Evolutionary conservation across 1,140 invertebrate species (phyloP), one percentile per base, ranked within the genome.

Genomic region (Achatina immaculata): DNA sequence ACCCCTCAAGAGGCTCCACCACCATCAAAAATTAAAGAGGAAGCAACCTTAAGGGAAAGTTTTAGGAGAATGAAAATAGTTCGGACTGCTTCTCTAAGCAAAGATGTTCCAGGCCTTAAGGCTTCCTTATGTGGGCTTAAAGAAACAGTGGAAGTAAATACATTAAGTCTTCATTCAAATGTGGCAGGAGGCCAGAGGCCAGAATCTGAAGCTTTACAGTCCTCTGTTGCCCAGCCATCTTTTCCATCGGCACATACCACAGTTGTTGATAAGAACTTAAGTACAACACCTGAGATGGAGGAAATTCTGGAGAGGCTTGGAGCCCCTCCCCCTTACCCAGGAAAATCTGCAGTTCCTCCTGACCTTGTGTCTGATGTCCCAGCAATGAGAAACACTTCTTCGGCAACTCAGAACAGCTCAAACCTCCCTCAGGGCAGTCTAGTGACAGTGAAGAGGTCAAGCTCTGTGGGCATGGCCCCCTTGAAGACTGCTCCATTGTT

Each of bases 11-110:
- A 89, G 79, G 89, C 87, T 19, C 87, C 88, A 40, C 88, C 89
- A 24, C 88, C 85, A 14, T 90, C 87, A 36, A 89, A 85, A 40
- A 84, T 85, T 1, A 89, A 88, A 81, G 89, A 90, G 58, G 88
- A 88, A 4, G 86, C 87, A 9, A 88, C 87, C 34, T 75, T 86
- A 43, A 78, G 88, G 31, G 89, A 90, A 84, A 90, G 89, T 75
- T 90, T 90, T 78, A 80, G 88, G 0, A 79, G 89, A 34, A 84
- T 88, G 84, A 88, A 88, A 87, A 90, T 90, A 36, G 89, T 86
- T 36, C 82, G 88, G 48, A 84, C 86, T 42, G 82, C 85, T 43
- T 86, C 85, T 34, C 75, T 86, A 31, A 86, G 58, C 38, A 81
- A 68, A 69, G 75, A 77, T 68, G 58, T 3, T 0, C 31, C 68